Conservation (phyloP, 2,797 vertebrate genomes). For the Austrolebias charrua region DNA sequence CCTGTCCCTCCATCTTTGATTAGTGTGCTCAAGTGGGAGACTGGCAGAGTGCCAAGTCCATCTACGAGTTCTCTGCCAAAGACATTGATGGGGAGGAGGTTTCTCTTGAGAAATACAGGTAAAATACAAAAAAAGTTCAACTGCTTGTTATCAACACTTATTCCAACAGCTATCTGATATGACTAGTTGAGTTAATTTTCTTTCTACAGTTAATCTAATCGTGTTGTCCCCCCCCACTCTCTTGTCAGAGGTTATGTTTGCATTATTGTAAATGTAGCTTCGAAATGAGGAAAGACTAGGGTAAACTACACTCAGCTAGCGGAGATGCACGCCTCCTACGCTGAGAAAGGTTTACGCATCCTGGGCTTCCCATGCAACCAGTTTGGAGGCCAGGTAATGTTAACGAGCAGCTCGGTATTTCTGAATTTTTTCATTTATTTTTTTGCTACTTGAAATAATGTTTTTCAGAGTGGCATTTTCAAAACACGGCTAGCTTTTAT, state of each 20-base stretch:
- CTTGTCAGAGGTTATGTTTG: constrained; percentile 84
- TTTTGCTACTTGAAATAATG: too few relatives aligned
- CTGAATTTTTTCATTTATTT: background rate
- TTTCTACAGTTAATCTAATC: background rate
- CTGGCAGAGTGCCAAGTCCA: constrained; percentile 86
- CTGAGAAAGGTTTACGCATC: constrained; percentile 95
- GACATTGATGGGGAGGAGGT: constrained; percentile 90
- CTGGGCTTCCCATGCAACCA: constrained; percentile 97
- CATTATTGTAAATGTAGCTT: constrained; percentile 93
- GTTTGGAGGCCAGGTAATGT: constrained; percentile 91
- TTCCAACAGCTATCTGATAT: background rate
- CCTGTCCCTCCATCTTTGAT: rapidly evolving
- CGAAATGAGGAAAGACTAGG: constrained; percentile 93
- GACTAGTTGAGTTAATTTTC: too few relatives aligned
- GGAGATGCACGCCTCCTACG: constrained; percentile 86
- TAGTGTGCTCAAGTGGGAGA: constrained; percentile 85
- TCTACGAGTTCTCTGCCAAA: constrained; percentile 89
- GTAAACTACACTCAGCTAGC: constrained; percentile 98
- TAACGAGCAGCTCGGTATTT: background rate
- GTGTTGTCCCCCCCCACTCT: background rate
- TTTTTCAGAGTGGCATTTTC: too few relatives aligned
- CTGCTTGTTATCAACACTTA: background rate
- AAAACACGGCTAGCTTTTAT: too few relatives aligned
- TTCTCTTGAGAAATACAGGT: constrained; percentile 91
- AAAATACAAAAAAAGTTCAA: constrained; percentile 10